Conservation (phyloP, 1,140 invertebrate genomes). For the Gonioctena quinquepunctata region DNA sequence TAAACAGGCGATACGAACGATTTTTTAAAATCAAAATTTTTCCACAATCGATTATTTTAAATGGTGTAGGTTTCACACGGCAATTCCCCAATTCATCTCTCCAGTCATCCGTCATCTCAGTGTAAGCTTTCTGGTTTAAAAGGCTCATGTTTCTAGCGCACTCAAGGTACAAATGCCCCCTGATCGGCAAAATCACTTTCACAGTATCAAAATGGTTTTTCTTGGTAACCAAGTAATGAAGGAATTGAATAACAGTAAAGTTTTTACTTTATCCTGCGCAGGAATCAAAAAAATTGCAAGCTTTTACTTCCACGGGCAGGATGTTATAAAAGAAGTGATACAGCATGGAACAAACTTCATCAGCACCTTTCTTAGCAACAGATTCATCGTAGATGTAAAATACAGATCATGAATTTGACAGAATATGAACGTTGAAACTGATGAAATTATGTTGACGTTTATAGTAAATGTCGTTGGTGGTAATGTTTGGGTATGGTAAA, state of each 20-base stretch:
- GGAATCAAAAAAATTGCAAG: slow-evolving; percentile 22
- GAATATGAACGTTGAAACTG: slow-evolving; percentile 4
- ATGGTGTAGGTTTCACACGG: slow-evolving; percentile 21
- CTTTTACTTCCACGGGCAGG: slow-evolving; percentile 1
- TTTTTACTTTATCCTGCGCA: slow-evolving; percentile 35
- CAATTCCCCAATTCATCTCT: slow-evolving; percentile 16
- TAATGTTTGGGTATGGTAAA: background rate
- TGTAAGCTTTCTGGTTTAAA: slow-evolving; percentile 27
- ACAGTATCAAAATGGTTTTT: slow-evolving; percentile 18
- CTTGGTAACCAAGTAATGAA: slow-evolving; percentile 25
- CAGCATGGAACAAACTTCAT: slow-evolving; percentile 24
- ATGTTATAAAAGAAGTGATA: slow-evolving; percentile 19
- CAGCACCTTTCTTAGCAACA: slow-evolving; percentile 13
- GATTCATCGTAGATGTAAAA: slow-evolving; percentile 16
- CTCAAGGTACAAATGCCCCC: slow-evolving; percentile 24
- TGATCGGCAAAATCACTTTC: slow-evolving; percentile 27
- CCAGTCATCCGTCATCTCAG: slow-evolving; percentile 12
- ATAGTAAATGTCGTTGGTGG: slow-evolving; percentile 13
- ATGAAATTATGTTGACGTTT: background rate
- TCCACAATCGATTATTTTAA: slow-evolving; percentile 13
- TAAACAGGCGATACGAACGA: background rate
- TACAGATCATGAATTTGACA: background rate
- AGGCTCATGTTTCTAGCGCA: slow-evolving; percentile 26
- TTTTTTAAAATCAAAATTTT: slow-evolving; percentile 14
- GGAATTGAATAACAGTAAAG: slow-evolving; percentile 26